A percentile compares a stretch with the other conserved stretches of the same genome.
phyloP scores from a whole-genome alignment of 2,888 invertebrate genomes.

The Ischnus inquisitorius region DNA sequence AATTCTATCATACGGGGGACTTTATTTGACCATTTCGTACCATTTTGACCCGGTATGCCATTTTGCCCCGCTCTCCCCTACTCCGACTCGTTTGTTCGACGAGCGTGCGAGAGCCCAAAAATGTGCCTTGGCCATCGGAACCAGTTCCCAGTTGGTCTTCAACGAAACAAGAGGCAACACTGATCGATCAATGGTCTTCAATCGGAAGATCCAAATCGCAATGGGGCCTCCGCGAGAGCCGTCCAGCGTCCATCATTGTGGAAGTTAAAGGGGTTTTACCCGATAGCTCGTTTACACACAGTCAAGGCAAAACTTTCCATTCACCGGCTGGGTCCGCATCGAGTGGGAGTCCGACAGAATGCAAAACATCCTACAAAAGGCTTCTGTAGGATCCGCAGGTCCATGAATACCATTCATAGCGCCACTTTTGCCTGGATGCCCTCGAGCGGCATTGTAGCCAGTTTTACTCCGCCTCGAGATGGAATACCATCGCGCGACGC shows the following conservation, averaged over 20 bases:
- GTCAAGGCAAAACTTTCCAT: conserved; percentile 52
- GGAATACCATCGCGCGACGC: neutral
- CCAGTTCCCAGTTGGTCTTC: too few species aligned
- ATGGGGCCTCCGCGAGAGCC: conserved; percentile 11
- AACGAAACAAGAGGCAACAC: too few species aligned
- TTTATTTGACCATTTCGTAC: too few species aligned
- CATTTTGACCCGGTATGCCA: too few species aligned
- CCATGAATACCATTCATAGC: neutral
- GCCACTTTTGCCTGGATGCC: neutral
- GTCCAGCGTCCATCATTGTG: conserved; percentile 18
- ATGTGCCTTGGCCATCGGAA: too few species aligned
- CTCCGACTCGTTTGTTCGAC: too few species aligned
- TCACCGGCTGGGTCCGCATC: conserved; percentile 25
- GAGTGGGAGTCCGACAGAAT: conserved; percentile 2
- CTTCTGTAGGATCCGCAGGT: neutral
- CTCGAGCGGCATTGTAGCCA: neutral
- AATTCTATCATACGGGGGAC: too few species aligned
- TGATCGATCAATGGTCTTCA: conserved; percentile 21
- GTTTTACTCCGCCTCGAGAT: neutral
- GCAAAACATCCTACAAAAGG: conserved; percentile 64
- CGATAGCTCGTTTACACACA: conserved; percentile 45
- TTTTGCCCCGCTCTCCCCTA: neutral
- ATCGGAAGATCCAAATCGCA: conserved; percentile 18
- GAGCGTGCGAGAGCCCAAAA: too few species aligned
- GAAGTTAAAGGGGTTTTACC: conserved; percentile 43